A percentile compares a stretch with the other conserved stretches of the same genome.
These are phyloP conservation scores for Pentalonia nigronervosa DNA, from an alignment of 1,140 invertebrate species.

Conservation along the genomic window DNA sequence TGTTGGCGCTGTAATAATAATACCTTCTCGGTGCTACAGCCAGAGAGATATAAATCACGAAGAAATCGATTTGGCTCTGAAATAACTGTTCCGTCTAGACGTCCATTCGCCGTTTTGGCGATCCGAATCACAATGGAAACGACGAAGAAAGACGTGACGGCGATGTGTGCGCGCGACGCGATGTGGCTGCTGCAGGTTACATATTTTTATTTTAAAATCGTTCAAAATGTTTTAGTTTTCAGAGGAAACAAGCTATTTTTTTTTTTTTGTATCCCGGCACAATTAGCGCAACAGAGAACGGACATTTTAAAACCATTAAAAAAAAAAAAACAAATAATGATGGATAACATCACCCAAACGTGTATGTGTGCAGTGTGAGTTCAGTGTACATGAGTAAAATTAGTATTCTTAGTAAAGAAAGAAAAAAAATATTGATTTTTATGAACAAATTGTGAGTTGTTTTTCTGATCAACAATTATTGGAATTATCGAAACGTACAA, in stretches of 20 bases:
- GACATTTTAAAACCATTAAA: neutral
- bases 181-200: neutral
- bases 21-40: neutral
- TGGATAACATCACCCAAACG: neutral
- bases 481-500: neutral
- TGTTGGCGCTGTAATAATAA: neutral
- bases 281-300: neutral
- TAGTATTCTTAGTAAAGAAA: neutral
- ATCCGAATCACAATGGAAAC: neutral
- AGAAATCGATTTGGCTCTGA: neutral
- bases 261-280: neutral
- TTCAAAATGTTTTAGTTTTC: neutral
- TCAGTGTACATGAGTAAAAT: neutral
- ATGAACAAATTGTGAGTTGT: neutral
- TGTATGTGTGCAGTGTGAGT: too few relatives aligned
- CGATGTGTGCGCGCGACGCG: neutral
- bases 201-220: neutral
- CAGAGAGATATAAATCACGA: neutral
- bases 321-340: neutral
- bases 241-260: neutral
- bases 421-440: neutral
- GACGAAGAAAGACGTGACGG: neutral
- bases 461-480: neutral
- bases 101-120: neutral
- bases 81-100: neutral